Evolutionary conservation across 2,113 vertebrate genomes (phyloP), one percentile per base, ranked within the genome.

Genomic region (Osmerus eperlanus): DNA sequence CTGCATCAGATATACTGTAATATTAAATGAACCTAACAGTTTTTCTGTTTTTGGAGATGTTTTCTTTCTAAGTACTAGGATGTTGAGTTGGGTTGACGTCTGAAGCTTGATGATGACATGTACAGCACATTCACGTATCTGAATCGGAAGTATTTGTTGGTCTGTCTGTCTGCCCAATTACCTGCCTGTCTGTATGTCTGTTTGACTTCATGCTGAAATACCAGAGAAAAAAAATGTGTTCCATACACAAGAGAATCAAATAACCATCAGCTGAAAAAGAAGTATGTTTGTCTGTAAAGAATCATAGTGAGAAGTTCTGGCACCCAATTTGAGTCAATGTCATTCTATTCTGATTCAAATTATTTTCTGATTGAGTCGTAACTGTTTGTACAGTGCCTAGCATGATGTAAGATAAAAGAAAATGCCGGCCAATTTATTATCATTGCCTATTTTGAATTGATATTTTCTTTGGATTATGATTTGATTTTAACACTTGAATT

Each of bases 1-100:
- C 90, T 90, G 85, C 86, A 89, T 87, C 88, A 87, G 72, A 79
- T 81, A 67, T 85, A 87, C 87, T 88, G 89, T 89, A 90, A 86
- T 67, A 69, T 81, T 75, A 70, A 77, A 83, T 67, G 56, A 84
- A 79, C 80, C 77, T 36, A 36, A 59, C 63, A 56, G 25, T 77
- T 72, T 52, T 75, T 78, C 65, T 65, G 59, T 78, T 79, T 62
- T 74, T 78, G 56, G 5, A 64, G 3, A 67, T 56, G 64, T 62
- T 14, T n/a, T 72, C 13, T 54, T 60, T 65, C 73, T 79, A 6
- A 36, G 32, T 56, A 36, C 29, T 70, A 21, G 21, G 21, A 19
- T 62, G 29, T 16, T 29, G 65, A 76, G 56, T 72, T 82, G 72
- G 68, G 73, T 76, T n/a, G 14, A 75, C 73, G 28, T 73, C 63